A percentile compares a stretch with the other conserved stretches of the same genome.
Conservation (phyloP, 2,113 vertebrate species). For the Otocyon megalotis region DNA sequence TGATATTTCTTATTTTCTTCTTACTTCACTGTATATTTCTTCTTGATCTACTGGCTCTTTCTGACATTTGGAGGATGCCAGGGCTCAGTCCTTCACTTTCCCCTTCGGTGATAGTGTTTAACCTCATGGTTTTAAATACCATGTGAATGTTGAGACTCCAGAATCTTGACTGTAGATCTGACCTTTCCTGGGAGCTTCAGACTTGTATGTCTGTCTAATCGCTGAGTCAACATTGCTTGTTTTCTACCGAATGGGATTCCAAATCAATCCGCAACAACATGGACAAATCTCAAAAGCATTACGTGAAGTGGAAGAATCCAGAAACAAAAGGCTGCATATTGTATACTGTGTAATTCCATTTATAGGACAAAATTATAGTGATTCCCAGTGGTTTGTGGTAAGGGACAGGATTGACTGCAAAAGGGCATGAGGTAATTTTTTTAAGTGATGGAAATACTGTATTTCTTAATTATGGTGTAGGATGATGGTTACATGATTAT, state of each 20-base stretch:
- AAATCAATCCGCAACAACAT: not conserved
- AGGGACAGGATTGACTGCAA: not conserved
- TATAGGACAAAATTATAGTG: not conserved
- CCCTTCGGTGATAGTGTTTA: not conserved
- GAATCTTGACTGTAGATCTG: not conserved
- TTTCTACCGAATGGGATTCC: not conserved
- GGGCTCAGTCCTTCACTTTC: not conserved
- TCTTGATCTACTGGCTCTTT: not conserved
- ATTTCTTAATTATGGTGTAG: not conserved
- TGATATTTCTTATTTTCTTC: not conserved
- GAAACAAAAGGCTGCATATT: not conserved
- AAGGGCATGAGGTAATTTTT: not conserved
- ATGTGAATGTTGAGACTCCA: not conserved
- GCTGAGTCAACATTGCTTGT: not conserved
- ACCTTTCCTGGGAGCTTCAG: not conserved
- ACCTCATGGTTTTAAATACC: not conserved
- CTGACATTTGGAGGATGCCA: not conserved
- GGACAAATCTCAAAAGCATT: not conserved
- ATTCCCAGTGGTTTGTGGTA: not conserved
- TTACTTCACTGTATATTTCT: not conserved
- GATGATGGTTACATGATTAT: not conserved
- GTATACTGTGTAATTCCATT: not conserved
- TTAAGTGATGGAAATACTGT: not conserved
- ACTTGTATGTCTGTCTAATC: conserved; percentile 29
- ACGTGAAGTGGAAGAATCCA: not conserved